These are phyloP conservation scores for Cheilinus undulatus DNA, from an alignment of 2,113 vertebrate genomes.

Conservation along the genomic window DNA sequence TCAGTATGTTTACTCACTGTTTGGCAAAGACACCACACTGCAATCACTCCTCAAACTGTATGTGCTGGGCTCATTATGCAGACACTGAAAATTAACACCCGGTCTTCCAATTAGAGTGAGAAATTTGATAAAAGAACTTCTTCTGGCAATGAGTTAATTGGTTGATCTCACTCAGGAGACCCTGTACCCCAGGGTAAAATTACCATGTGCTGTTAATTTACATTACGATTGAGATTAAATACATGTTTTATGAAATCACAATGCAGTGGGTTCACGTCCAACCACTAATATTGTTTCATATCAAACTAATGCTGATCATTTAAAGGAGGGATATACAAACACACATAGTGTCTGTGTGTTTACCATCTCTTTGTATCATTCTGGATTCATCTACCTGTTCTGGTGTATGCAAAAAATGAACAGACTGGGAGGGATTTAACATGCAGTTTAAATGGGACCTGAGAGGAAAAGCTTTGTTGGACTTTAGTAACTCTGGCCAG, in stretches of 20 bases:
- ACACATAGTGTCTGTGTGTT: conserved; percentile 37
- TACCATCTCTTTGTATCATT: conserved; percentile 45
- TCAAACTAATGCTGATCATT: conserved; percentile 13
- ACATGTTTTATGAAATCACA: conserved; percentile 53
- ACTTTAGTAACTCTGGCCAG: conserved; percentile 43
- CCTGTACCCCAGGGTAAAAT: conserved; percentile 68
- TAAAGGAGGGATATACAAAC: conserved; percentile 30
- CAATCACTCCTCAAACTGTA: conserved; percentile 33
- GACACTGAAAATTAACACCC: conserved; percentile 59
- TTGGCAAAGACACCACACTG: conserved; percentile 33
- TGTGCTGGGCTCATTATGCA: conserved; percentile 34
- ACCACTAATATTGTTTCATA: conserved; percentile 28
- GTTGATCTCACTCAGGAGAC: conserved; percentile 75
- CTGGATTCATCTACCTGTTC: conserved; percentile 42
- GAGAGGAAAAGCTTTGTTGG: conserved; percentile 42
- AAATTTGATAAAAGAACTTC: conserved; percentile 73
- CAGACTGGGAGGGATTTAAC: conserved; percentile 52
- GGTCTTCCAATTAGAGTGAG: conserved; percentile 69
- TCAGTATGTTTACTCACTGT: conserved; percentile 29
- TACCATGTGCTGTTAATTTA: conserved; percentile 74
- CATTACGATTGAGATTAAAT: conserved; percentile 72
- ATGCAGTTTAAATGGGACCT: conserved; percentile 56
- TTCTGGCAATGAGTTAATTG: conserved; percentile 79
- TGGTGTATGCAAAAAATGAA: conserved; percentile 49
- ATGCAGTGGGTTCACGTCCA: conserved; percentile 23